phyloP scores from a whole-genome alignment of 2,888 invertebrate genomes.

The Drosophila colorata region DNA sequence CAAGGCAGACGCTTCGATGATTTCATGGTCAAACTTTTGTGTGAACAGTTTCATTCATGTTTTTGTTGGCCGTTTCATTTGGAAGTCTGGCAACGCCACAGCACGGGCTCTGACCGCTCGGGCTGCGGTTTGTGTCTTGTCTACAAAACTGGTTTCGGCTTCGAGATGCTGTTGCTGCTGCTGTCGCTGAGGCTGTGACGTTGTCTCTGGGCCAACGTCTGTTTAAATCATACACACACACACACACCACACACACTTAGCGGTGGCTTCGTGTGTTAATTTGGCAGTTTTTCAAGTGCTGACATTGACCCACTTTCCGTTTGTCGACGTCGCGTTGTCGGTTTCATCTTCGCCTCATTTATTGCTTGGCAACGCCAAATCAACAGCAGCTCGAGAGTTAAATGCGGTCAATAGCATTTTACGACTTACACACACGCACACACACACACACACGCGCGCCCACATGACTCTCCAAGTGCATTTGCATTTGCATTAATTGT shows the following conservation, averaged over 20 bases:
- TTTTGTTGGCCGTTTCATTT: constrained; percentile 1
- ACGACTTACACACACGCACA: constrained; percentile 27
- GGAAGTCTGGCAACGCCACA: constrained; percentile 63
- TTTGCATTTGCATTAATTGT: constrained; percentile 35
- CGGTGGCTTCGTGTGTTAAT: constrained; percentile 60
- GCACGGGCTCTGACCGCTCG: constrained; percentile 9
- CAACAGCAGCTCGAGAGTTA: constrained; percentile 45
- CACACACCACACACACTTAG: background rate
- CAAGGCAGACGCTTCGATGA: constrained; percentile 59
- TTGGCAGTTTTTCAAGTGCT: constrained; percentile 77
- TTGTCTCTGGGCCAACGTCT: constrained; percentile 39
- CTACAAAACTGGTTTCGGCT: constrained; percentile 68
- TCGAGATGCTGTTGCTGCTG: constrained; percentile 25
- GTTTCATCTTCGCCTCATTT: constrained; percentile 58
- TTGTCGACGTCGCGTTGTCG: constrained; percentile 53
- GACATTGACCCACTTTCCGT: constrained; percentile 81
- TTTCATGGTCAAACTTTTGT: constrained; percentile 57
- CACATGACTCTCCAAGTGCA: constrained; percentile 13
- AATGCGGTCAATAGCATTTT: constrained; percentile 74
- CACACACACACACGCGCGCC: background rate
- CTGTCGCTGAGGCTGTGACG: constrained; percentile 34
- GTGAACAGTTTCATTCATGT: constrained; percentile 50
- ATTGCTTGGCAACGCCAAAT: constrained; percentile 50
- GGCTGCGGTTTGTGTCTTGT: constrained; percentile 64
- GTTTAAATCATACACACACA: constrained; percentile 34